Percentiles rank a stretch among this genome's conserved stretches.
Evolutionary conservation across 2,797 vertebrate species (phyloP).

Genomic region (Masticophis lateralis): DNA sequence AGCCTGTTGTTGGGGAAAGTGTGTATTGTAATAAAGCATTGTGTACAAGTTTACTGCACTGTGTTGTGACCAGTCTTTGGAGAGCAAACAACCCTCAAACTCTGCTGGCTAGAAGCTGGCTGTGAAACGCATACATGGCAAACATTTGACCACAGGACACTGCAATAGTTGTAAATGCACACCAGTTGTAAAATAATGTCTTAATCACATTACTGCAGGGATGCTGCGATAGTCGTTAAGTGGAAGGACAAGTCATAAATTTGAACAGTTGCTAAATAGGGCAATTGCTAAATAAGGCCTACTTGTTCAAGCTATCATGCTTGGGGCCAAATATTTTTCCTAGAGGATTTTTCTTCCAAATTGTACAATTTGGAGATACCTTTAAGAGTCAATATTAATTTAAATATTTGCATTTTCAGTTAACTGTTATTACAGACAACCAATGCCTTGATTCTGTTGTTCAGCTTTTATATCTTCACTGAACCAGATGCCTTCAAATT

Average conservation of each 20-base stretch:
- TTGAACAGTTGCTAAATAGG: not conserved
- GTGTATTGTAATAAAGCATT: too few relatives aligned
- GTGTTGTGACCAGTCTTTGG: too few relatives aligned
- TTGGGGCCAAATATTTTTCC: not conserved
- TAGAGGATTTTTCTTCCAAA: not conserved
- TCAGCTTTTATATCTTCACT: not conserved
- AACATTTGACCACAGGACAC: not conserved
- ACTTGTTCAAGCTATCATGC: not conserved
- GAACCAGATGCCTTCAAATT: not conserved
- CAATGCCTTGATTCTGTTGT: not conserved
- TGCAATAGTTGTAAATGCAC: not conserved
- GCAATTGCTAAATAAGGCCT: not conserved
- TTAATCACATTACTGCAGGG: not conserved
- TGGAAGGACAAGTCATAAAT: not conserved
- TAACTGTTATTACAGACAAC: not conserved
- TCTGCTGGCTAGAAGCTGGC: not conserved
- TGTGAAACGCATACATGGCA: not conserved
- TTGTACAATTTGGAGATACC: not conserved
- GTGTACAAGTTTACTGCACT: too few relatives aligned
- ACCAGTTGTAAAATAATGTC: not conserved
- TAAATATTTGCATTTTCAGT: not conserved
- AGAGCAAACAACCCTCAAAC: too few relatives aligned
- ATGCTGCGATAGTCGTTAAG: not conserved
- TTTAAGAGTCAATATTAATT: not conserved
- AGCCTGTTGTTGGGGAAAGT: too few relatives aligned